A percentile compares a stretch with the other conserved stretches of the same genome.
phyloP scores from a whole-genome alignment of 2,113 vertebrate genomes.

The Seriola quinqueradiata region DNA sequence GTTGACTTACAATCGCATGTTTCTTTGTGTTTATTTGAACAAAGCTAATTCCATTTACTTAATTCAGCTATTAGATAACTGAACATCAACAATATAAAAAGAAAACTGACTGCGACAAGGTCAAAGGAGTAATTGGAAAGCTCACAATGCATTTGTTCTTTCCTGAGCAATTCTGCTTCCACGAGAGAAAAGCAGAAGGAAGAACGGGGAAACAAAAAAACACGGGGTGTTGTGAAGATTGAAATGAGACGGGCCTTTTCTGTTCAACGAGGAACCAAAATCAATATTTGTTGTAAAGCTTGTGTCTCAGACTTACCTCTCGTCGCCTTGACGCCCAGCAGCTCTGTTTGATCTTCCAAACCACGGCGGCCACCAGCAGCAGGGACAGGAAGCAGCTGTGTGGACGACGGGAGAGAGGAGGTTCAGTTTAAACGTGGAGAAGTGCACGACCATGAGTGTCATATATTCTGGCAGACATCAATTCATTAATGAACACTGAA shows the following conservation, averaged over 20 bases:
- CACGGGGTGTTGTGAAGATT: too few species aligned
- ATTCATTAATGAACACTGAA: neutral
- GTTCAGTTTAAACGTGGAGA: neutral
- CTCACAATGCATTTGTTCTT: too few species aligned
- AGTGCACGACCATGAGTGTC: neutral
- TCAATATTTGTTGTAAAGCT: neutral
- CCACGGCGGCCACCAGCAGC: slow-evolving; percentile 95
- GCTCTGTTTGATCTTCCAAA: slow-evolving; percentile 98
- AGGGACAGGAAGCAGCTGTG: slow-evolving; percentile 95
- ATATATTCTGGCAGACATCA: neutral
- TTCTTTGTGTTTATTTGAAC: too few species aligned
- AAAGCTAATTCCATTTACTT: too few species aligned
- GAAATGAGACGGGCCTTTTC: too few species aligned
- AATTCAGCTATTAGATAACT: too few species aligned
- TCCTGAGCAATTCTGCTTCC: neutral
- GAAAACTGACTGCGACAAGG: neutral
- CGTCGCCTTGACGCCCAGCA: slow-evolving; percentile 95
- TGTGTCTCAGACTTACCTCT: slow-evolving; percentile 86
- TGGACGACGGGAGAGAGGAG: slow-evolving; percentile 32
- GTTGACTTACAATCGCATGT: too few species aligned
- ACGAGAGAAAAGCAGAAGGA: neutral
- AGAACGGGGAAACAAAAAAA: neutral
- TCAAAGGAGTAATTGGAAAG: neutral
- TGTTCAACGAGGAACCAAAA: neutral
- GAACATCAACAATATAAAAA: neutral